phyloP scores from a whole-genome alignment of 1,140 invertebrate genomes.

The Ptiloglossa arizonensis region DNA sequence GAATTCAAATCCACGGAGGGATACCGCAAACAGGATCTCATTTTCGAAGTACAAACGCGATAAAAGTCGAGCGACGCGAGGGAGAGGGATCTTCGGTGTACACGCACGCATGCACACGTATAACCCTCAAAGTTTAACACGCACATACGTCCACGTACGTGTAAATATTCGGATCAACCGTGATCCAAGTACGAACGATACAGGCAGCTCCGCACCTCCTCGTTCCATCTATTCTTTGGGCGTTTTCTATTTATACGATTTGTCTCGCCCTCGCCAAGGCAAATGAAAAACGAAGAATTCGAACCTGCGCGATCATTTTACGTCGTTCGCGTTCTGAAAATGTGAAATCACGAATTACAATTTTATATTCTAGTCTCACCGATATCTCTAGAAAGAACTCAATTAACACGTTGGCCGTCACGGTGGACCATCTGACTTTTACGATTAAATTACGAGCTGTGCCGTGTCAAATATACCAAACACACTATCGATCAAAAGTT shows the following conservation, averaged over 20 bases:
- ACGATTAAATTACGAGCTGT: no score
- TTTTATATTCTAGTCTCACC: no score
- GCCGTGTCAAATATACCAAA: no score
- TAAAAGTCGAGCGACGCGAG: neutral
- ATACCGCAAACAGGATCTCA: neutral
- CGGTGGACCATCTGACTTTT: no score
- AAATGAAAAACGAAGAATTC: no score
- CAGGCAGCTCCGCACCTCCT: constrained; percentile 12
- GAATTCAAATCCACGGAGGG: neutral
- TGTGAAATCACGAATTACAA: no score
- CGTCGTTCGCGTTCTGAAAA: no score
- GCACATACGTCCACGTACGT: constrained; percentile 46
- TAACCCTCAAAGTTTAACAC: constrained; percentile 13
- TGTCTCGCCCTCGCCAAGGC: neutral
- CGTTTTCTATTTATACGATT: constrained; percentile 28
- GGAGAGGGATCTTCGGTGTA: constrained; percentile 29
- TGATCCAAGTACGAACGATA: constrained; percentile 23
- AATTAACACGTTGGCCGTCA: no score
- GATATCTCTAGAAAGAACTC: no score
- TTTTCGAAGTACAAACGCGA: neutral
- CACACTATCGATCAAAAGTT: no score
- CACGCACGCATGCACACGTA: constrained; percentile 16
- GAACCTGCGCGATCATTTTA: no score
- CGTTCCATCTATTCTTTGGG: neutral
- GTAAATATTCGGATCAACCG: constrained; percentile 28